Percentiles rank a stretch among this genome's conserved stretches.
phyloP scores from a whole-genome alignment of 2,797 vertebrate species.

The Margarornis squamiger region DNA sequence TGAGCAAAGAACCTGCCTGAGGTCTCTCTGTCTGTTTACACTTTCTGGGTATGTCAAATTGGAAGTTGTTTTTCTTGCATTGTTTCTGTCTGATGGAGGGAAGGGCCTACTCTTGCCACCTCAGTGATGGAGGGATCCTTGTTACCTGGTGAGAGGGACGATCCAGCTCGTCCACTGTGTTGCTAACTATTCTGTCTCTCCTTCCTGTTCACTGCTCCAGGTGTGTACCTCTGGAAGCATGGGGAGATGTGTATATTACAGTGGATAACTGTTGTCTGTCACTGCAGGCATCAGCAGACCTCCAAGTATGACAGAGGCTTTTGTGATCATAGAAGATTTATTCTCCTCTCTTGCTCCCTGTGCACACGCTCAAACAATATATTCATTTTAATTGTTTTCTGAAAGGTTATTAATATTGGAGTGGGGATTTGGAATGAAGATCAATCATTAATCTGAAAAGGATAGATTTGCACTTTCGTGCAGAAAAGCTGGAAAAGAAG shows the following conservation, averaged over 20 bases:
- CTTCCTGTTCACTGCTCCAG: neutral
- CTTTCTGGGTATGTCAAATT: neutral
- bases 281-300: neutral
- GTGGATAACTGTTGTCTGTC: neutral
- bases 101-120: neutral
- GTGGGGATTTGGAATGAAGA: constrained; percentile 1
- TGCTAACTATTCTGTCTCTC: neutral
- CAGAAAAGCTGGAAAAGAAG: neutral
- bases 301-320: neutral
- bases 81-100: neutral
- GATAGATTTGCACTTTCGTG: neutral
- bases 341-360: neutral
- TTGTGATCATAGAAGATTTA: neutral
- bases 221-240: neutral
- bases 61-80: neutral
- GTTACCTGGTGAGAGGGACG: neutral
- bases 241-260: neutral
- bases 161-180: neutral
- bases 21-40: neutral
- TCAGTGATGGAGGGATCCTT: neutral
- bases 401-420: constrained; percentile 50
- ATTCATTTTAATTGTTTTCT: constrained; percentile 49
- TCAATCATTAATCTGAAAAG: constrained; percentile 21
- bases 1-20: neutral
- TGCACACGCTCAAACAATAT: neutral